Evolutionary conservation across 2,797 vertebrate species (phyloP).

Genomic region (Threskiornis aethiopicus): DNA sequence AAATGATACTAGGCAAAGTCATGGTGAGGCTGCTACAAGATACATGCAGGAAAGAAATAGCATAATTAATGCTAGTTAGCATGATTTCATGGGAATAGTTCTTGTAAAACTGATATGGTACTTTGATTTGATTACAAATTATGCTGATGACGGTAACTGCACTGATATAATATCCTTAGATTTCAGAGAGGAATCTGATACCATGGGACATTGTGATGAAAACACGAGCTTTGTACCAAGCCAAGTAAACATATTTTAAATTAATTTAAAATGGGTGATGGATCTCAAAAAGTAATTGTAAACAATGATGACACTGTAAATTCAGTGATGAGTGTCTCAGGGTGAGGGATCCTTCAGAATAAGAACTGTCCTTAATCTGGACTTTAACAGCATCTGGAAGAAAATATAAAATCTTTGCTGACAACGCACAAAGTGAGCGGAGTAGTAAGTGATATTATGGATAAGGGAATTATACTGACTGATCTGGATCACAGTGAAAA

Average conservation of each 20-base stretch:
- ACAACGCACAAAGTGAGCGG: background rate
- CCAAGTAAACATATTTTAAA: background rate
- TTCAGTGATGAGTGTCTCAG: background rate
- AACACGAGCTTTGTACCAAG: background rate
- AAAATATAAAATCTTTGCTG: constrained; percentile 16
- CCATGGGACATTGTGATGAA: background rate
- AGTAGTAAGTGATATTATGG: background rate
- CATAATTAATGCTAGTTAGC: constrained; percentile 57
- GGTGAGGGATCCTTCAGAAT: background rate
- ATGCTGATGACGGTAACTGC: constrained; percentile 36
- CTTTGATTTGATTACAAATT: constrained; percentile 64
- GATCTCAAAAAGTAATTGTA: background rate
- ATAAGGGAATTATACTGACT: constrained; percentile 13
- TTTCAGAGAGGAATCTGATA: constrained; percentile 42
- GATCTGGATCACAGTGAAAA: constrained; percentile 22
- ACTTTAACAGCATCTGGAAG: background rate
- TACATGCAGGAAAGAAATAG: constrained; percentile 26
- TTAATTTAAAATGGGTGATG: background rate
- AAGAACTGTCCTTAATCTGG: background rate
- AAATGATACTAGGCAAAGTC: constrained; percentile 23
- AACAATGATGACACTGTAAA: background rate
- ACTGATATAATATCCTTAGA: constrained; percentile 31
- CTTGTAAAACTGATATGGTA: constrained; percentile 17
- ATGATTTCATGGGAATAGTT: constrained; percentile 59
- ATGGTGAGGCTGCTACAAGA: constrained; percentile 35